These are phyloP conservation scores for Siniperca chuatsi DNA, from an alignment of 2,113 vertebrate species.

Conservation along the genomic window DNA sequence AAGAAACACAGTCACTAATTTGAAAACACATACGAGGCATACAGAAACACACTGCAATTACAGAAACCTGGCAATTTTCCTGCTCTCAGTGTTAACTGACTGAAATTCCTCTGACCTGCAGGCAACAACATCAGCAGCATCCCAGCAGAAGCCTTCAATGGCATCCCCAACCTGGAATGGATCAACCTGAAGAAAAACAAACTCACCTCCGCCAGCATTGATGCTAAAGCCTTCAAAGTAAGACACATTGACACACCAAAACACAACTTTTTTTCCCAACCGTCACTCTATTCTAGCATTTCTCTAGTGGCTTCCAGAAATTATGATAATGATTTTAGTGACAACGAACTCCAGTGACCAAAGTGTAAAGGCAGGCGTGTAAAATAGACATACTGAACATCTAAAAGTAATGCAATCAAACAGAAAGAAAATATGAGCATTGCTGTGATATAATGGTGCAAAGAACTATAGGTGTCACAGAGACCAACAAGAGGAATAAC, in stretches of 20 bases:
- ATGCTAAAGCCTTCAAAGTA: constrained; percentile 91
- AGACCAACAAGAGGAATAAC: neutral
- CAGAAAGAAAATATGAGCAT: neutral
- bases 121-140: constrained; percentile 91
- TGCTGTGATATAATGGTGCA: neutral
- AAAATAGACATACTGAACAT: neutral
- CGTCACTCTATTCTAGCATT: neutral
- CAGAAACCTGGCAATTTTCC: neutral
- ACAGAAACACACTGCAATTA: neutral
- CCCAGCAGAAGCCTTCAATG: constrained; percentile 92
- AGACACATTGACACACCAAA: constrained; percentile 48
- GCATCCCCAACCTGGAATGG: constrained; percentile 94
- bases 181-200: constrained; percentile 95
- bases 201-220: constrained; percentile 87
- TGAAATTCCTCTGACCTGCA: constrained; percentile 64
- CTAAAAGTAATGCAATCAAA: neutral
- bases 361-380: neutral
- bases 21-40: neutral
- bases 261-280: neutral
- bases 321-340: neutral
- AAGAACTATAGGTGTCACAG: neutral
- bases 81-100: neutral
- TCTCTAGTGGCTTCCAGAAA: neutral
- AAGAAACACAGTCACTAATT: neutral
- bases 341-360: neutral